Evolutionary conservation across 2,797 vertebrate species (phyloP).

Genomic region (Pachyuromys duprasi): DNA sequence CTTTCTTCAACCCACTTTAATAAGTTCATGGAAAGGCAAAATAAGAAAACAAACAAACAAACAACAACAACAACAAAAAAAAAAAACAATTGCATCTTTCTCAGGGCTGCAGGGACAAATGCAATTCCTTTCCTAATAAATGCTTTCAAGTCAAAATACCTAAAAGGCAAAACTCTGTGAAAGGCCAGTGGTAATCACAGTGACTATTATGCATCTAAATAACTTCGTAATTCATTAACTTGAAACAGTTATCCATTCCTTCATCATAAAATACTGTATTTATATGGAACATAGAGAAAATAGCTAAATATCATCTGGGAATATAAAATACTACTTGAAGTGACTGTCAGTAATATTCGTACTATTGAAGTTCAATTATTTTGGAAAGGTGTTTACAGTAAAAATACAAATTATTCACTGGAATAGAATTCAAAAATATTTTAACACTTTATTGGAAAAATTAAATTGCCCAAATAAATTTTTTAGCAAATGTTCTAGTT

Average conservation of each 20-base stretch:
- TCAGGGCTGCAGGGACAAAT: neutral
- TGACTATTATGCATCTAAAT: conserved; percentile 41
- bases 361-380: neutral
- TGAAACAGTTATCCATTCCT: conserved; percentile 9
- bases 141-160: conserved; percentile 47
- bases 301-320: conserved; percentile 15
- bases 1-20: neutral
- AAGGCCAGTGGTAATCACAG: conserved; percentile 21
- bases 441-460: conserved; percentile 15
- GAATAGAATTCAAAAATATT: neutral
- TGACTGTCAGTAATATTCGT: neutral
- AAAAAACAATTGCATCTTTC: conserved; percentile 30
- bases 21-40: neutral
- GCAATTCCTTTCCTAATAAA: conserved; percentile 5
- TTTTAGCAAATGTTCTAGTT: neutral
- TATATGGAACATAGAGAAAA: neutral
- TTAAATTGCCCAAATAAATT: neutral
- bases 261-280: neutral
- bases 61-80: too few species aligned
- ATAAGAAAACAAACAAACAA: too few species aligned
- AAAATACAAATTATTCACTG: neutral
- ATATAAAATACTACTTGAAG: conserved; percentile 25
- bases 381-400: neutral
- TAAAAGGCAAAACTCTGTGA: conserved; percentile 37
- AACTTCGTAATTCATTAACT: conserved; percentile 60